Evolutionary conservation across 2,113 vertebrate genomes (phyloP), one percentile per base, ranked within the genome.

Genomic region (Ascaphus truei): DNA sequence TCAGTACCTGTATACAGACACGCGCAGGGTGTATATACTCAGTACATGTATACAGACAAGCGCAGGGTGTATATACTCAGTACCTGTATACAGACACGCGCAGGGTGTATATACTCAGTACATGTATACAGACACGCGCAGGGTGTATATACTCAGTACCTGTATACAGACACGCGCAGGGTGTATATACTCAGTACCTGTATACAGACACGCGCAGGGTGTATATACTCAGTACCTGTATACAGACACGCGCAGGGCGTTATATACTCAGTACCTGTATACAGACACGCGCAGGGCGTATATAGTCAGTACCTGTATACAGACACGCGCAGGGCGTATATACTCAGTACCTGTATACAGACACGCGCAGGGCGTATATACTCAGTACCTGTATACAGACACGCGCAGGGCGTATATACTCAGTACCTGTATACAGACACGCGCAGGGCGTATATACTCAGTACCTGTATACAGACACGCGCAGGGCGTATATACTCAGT

Each of bases 361-460:
- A 99, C 37, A 41, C 9, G 13, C 37, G 5, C 11, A 41, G 8
- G 9, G 11, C 8, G 1, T 10, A 9, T 4, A 5, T 7, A 36
- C 30, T 34, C 18, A 2, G 4, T 3, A 26, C 31, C 16, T 2
- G 4, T 7, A 22, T 8, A 11, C n/a, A n/a, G 39, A 15, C 1
- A 8, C 4, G 10, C 16, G 10, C 8, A 22, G 8, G n/a, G 25
- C 6, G 1, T 8, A 4, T n/a, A n/a, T n/a, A n/a, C 13, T 13
- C 3, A 13, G 11, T 85, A 98, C 95, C 95, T 98, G 95, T 48
- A 98, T 71, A 31, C 86, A 84, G 29, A 99, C 37, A 41, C 9
- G 13, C 37, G 5, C 11, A 41, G 8, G 9, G 11, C 8, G 1
- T 10, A 9, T 4, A 5, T 7, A 36, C 30, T 34, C 18, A 2